Conservation (phyloP, 1,140 invertebrate genomes). For the Acyrthosiphon pisum region DNA sequence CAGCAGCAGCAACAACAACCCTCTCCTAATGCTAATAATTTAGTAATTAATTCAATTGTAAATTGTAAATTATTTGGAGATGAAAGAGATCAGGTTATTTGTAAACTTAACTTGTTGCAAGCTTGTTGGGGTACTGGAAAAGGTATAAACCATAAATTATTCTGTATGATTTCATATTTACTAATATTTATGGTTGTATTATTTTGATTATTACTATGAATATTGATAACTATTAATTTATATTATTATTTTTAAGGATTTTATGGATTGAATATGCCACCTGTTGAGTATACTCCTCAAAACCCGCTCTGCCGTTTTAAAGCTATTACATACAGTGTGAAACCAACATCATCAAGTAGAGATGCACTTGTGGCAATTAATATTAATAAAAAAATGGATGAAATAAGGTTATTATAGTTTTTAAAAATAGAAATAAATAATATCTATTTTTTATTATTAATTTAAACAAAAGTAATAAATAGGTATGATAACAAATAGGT, state of each 20-base stretch:
- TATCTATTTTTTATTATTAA: background rate
- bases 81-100: slow-evolving; percentile 88
- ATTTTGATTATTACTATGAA: slow-evolving; percentile 50
- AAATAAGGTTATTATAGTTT: slow-evolving; percentile 69
- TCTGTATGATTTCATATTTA: background rate
- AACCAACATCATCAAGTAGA: slow-evolving; percentile 83
- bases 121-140: slow-evolving; percentile 90
- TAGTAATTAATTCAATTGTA: slow-evolving; percentile 79
- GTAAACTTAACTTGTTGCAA: slow-evolving; percentile 93
- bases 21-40: slow-evolving; percentile 68
- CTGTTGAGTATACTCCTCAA: slow-evolving; percentile 84
- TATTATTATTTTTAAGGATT: slow-evolving; percentile 71
- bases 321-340: slow-evolving; percentile 86
- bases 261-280: slow-evolving; percentile 72
- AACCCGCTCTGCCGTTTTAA: slow-evolving; percentile 93
- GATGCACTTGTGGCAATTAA: slow-evolving; percentile 84
- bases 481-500: background rate
- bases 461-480: background rate
- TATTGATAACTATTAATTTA: slow-evolving; percentile 36
- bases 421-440: background rate
- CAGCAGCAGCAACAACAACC: slow-evolving; percentile 58
- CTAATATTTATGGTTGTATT: background rate
- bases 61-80: slow-evolving; percentile 89
- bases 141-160: slow-evolving; percentile 62
- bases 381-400: slow-evolving; percentile 80